These are phyloP conservation scores for Sycophila sp. DNA, from an alignment of 1,140 invertebrate genomes.

Conservation along the genomic window DNA sequence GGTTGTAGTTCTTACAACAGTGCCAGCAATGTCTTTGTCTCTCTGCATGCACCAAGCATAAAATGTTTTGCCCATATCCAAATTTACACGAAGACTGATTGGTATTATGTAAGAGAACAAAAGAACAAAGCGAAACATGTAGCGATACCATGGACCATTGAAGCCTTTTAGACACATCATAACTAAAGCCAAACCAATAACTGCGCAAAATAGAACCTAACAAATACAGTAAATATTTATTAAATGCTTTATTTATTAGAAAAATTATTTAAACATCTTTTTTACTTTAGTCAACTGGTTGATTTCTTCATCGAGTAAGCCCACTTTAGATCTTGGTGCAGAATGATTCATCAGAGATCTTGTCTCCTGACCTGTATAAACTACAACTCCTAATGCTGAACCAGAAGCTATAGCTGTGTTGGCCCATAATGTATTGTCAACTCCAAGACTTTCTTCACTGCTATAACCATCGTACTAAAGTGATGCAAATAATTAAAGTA, in stretches of 20 bases:
- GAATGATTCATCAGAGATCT: constrained; percentile 99
- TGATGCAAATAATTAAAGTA: constrained; percentile 26
- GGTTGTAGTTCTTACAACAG: constrained; percentile 97
- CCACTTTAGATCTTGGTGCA: constrained; percentile 92
- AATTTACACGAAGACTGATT: constrained; percentile 96
- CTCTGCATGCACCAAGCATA: constrained; percentile 97
- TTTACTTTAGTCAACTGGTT: constrained; percentile 89
- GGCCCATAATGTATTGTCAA: constrained; percentile 99
- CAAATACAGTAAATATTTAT: constrained; percentile 18
- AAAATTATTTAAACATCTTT: neutral
- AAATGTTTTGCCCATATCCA: constrained; percentile 98
- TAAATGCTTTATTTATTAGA: neutral
- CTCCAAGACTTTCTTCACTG: constrained; percentile 85
- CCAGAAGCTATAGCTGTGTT: constrained; percentile 98
- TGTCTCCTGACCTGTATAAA: constrained; percentile 97
- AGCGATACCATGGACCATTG: constrained; percentile 94
- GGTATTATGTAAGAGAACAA: constrained; percentile 99
- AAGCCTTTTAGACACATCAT: constrained; percentile 98
- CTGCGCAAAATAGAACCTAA: constrained; percentile 89
- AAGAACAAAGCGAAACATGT: constrained; percentile 95
- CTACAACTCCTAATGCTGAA: constrained; percentile 91
- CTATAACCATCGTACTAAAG: constrained; percentile 71
- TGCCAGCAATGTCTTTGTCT: constrained; percentile 92
- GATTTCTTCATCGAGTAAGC: constrained; percentile 93
- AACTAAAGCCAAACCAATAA: constrained; percentile 88